Evolutionary conservation across 2,888 invertebrate species (phyloP).

Genomic region (Ectemnius cavifrons): DNA sequence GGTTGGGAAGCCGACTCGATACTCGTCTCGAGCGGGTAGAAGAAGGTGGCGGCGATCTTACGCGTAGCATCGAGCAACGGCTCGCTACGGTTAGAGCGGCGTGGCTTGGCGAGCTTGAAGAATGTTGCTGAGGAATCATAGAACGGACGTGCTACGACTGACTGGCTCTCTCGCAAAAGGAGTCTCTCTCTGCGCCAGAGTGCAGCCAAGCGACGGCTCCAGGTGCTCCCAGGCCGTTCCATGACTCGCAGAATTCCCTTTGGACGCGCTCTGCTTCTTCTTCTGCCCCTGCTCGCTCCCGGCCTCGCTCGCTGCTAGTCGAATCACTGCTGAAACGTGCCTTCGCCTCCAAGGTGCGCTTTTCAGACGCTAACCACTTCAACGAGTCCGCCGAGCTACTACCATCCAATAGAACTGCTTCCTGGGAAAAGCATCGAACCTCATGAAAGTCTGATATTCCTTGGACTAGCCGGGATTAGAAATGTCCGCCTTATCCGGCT

Average conservation of each 20-base stretch:
- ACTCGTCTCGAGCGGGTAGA: conserved; percentile 8
- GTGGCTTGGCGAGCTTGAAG: conserved; percentile 37
- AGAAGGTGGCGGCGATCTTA: conserved; percentile 5
- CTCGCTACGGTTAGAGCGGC: conserved; percentile 58
- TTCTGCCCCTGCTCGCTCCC: neutral
- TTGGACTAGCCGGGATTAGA: too few species aligned
- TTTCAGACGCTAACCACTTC: too few species aligned
- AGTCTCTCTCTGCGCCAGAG: conserved; percentile 37
- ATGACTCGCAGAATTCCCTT: conserved; percentile 44
- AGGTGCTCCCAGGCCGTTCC: conserved; percentile 9
- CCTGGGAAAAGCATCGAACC: too few species aligned
- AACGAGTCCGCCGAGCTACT: too few species aligned
- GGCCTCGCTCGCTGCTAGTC: conserved; percentile 40
- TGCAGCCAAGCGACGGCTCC: conserved; percentile 15
- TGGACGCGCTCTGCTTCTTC: conserved; percentile 34
- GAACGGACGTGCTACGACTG: conserved; percentile 56
- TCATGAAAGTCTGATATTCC: too few species aligned
- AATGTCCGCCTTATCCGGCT: too few species aligned
- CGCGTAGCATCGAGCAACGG: neutral
- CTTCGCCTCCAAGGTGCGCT: conserved; percentile 20
- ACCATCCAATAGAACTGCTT: too few species aligned
- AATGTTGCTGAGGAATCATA: conserved; percentile 62
- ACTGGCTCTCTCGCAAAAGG: conserved; percentile 43
- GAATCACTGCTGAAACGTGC: conserved; percentile 49
- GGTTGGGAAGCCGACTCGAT: neutral